These are phyloP conservation scores for Rhinolophus sinicus DNA, from an alignment of 2,113 vertebrate species.

Conservation along the genomic window DNA sequence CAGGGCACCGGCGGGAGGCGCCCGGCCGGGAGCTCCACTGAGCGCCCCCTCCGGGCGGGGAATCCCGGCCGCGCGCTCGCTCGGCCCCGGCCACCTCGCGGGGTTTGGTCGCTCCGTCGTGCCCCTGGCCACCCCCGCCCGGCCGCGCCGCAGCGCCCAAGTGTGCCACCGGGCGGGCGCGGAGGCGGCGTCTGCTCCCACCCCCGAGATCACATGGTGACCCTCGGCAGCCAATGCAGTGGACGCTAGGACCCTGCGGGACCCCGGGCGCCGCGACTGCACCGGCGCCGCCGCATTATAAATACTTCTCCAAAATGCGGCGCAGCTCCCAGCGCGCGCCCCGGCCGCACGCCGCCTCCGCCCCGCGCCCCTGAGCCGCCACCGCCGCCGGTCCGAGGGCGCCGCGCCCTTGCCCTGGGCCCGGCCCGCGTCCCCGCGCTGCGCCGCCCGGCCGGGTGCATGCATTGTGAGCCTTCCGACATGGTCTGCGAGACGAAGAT, in stretches of 20 bases:
- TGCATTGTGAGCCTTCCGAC: conserved; percentile 97
- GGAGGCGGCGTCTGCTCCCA: conserved; percentile 74
- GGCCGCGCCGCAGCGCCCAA: neutral
- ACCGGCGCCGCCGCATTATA: conserved; percentile 90
- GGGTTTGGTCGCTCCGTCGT: neutral
- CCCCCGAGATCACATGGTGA: conserved; percentile 86
- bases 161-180: conserved; percentile 64
- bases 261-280: conserved; percentile 87
- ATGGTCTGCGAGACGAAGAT: conserved; percentile 99
- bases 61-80: neutral
- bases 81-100: neutral
- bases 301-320: conserved; percentile 90
- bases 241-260: conserved; percentile 87
- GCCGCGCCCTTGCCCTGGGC: conserved; percentile 86
- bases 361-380: conserved; percentile 80
- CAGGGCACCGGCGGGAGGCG: neutral
- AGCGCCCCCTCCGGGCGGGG: neutral
- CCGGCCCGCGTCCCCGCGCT: conserved; percentile 76
- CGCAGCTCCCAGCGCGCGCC: conserved; percentile 89
- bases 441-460: conserved; percentile 91
- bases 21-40: no score
- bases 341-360: conserved; percentile 72
- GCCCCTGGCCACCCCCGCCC: neutral
- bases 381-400: conserved; percentile 80
- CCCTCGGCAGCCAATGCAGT: conserved; percentile 88